phyloP scores from a whole-genome alignment of 2,797 vertebrate genomes.

The Rostrhamus sociabilis region DNA sequence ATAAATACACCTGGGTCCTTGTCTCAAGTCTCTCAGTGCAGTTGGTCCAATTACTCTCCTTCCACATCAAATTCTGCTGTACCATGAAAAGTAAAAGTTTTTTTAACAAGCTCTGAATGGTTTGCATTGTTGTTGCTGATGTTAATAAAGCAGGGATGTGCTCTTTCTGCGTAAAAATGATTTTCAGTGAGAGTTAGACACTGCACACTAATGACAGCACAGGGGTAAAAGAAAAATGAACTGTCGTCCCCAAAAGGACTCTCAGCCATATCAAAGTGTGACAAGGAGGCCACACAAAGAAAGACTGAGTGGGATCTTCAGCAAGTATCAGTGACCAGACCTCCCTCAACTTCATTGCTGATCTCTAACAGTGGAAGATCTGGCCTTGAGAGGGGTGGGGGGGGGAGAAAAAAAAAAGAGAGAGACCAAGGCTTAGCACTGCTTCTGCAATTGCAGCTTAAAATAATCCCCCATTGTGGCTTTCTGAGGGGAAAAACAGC shows the following conservation, averaged over 20 bases:
- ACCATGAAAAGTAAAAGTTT: not conserved
- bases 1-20: not conserved
- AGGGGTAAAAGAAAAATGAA: not conserved
- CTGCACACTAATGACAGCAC: not conserved
- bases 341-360: not conserved
- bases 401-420: not conserved
- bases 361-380: not conserved
- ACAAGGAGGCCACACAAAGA: not conserved
- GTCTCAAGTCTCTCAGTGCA: not conserved
- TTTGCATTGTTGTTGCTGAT: not conserved
- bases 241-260: not conserved
- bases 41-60: not conserved
- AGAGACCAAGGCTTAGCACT: not conserved
- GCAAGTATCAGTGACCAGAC: not conserved
- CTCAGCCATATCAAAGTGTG: not conserved
- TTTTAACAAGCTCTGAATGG: not conserved
- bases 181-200: not conserved
- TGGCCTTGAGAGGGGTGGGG: not conserved
- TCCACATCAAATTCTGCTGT: not conserved
- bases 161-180: not conserved
- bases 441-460: constrained; percentile 20
- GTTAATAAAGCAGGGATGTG: not conserved
- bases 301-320: not conserved
- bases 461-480: not conserved
- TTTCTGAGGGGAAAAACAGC: constrained; percentile 11